These are phyloP conservation scores for Eretmocerus hayati DNA, from an alignment of 2,888 invertebrate genomes.

Conservation along the genomic window DNA sequence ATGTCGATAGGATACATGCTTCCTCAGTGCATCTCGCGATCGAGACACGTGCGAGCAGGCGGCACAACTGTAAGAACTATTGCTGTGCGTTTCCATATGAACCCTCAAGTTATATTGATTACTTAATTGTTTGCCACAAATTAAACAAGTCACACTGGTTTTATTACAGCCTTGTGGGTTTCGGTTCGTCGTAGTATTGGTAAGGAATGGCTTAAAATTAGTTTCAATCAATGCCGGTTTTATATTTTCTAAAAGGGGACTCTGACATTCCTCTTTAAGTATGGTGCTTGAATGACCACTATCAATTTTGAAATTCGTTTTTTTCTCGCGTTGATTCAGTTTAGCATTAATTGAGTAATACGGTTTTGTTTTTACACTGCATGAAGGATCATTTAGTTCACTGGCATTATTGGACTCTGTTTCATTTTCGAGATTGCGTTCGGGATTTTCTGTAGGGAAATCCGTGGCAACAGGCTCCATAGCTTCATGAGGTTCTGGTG, in stretches of 20 bases:
- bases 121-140: slow-evolving; percentile 81
- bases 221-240: slow-evolving; percentile 35
- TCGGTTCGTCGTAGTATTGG: slow-evolving; percentile 27
- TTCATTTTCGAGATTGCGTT: slow-evolving; percentile 33
- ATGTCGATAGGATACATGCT: slow-evolving; percentile 83
- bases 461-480: slow-evolving; percentile 21
- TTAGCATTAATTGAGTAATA: slow-evolving; percentile 45
- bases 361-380: slow-evolving; percentile 44
- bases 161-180: slow-evolving; percentile 39
- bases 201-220: slow-evolving; percentile 35
- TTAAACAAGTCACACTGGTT: slow-evolving; percentile 63
- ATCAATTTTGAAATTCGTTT: slow-evolving; percentile 26
- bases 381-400: slow-evolving; percentile 33
- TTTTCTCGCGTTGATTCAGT: slow-evolving; percentile 39
- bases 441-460: slow-evolving; percentile 19
- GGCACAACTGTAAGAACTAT: slow-evolving; percentile 78
- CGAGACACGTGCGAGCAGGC: slow-evolving; percentile 83
- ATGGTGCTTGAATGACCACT: slow-evolving; percentile 15
- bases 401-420: slow-evolving; percentile 35
- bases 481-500: slow-evolving; percentile 21
- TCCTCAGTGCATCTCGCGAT: slow-evolving; percentile 77
- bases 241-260: slow-evolving; percentile 33
- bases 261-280: slow-evolving; percentile 26
- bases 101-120: slow-evolving; percentile 87
- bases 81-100: slow-evolving; percentile 86